These are phyloP conservation scores for Peribatodes rhomboidaria DNA, from an alignment of 2,888 invertebrate genomes.

Conservation along the genomic window DNA sequence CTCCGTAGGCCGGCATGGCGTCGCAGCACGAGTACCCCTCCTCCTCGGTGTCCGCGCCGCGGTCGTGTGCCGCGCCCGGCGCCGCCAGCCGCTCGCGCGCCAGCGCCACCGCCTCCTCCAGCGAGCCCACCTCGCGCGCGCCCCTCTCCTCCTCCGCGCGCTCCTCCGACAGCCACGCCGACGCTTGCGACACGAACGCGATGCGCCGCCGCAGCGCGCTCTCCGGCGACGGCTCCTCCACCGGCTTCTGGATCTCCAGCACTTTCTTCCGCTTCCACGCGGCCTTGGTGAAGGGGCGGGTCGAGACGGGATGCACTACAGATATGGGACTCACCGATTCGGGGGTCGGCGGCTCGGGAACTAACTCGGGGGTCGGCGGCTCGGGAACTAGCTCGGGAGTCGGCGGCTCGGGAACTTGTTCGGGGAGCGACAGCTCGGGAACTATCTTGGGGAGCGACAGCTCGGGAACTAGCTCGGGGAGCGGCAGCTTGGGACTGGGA, in stretches of 20 bases:
- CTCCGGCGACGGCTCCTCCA: conserved; percentile 80
- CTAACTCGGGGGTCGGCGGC: conserved; percentile 42
- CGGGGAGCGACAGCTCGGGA: no score
- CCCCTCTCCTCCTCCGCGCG: conserved; percentile 72
- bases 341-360: conserved; percentile 43
- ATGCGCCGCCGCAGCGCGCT: conserved; percentile 81
- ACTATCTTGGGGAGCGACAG: no score
- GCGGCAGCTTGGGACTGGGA: no score
- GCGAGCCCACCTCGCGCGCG: conserved; percentile 77
- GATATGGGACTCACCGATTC: conserved; percentile 75
- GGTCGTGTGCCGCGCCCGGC: conserved; percentile 74
- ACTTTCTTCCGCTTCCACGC: conserved; percentile 80
- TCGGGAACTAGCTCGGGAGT: conserved; percentile 44
- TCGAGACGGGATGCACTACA: conserved; percentile 81
- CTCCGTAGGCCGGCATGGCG: conserved; percentile 84
- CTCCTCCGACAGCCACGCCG: conserved; percentile 84
- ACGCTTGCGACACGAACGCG: conserved; percentile 84
- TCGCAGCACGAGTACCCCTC: conserved; percentile 80
- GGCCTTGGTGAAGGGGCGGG: conserved; percentile 84
- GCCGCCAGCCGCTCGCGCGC: conserved; percentile 80
- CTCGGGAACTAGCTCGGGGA: no score
- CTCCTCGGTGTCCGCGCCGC: conserved; percentile 78
- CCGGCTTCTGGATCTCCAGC: conserved; percentile 75
- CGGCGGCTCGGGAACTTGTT: conserved; percentile 19
- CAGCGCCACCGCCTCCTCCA: conserved; percentile 84